Base-by-base conservation (phyloP, 53 echinoderm and acorn worm species). In the Mesocentrotus franciscanus region DNA sequence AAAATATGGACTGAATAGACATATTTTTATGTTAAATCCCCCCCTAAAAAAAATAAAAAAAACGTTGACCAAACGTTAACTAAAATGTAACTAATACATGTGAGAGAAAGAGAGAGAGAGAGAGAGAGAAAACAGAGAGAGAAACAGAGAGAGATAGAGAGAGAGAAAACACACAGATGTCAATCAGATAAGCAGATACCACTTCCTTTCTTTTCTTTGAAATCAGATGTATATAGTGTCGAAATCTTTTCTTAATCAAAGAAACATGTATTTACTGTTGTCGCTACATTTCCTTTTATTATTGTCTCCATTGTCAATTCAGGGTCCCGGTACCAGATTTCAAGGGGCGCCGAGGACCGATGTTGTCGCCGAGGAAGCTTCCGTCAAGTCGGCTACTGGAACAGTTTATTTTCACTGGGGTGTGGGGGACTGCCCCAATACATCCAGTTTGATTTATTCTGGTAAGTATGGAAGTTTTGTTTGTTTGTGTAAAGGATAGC, bases 401-500 rank as follows among this genome's bases (percentile, higher is more conserved):
- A 93, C 9, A n/a, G 76, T 75, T 9, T 93, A 93, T 59, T 56
- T 55, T 18, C 93, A 56, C 24, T 93, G 93, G 93, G 93, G 93
- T 49, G 59, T 35, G 24, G 59, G 12, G 6, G 76, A 57, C 2
- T 93, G 93, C 75, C 93, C 93, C 3, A 56, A 74, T 59, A 76
- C 74, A 26, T 55, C 93, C 26, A 93, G 58, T 33, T 64, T 93
- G 18, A 57, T 93, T 60, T 93, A 93, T 93, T 72, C 93, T 10
- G 93, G 93, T 93, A 93, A 70, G 18, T 35, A 13, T 32, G 3
- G 20, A 76, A 76, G 76, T 8, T 17, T 56, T 85, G 24, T 32
- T 55, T 49, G 11, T 57, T 85, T 85, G 26, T 0, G 29, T 79
- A 15, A 71, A 71, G n/a, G 24, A 26, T n/a, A 71, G 9, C 71